A percentile compares a stretch with the other conserved stretches of the same genome.
These are phyloP conservation scores for Acanthisitta chloris DNA, from an alignment of 2,113 vertebrate genomes.

Conservation along the genomic window DNA sequence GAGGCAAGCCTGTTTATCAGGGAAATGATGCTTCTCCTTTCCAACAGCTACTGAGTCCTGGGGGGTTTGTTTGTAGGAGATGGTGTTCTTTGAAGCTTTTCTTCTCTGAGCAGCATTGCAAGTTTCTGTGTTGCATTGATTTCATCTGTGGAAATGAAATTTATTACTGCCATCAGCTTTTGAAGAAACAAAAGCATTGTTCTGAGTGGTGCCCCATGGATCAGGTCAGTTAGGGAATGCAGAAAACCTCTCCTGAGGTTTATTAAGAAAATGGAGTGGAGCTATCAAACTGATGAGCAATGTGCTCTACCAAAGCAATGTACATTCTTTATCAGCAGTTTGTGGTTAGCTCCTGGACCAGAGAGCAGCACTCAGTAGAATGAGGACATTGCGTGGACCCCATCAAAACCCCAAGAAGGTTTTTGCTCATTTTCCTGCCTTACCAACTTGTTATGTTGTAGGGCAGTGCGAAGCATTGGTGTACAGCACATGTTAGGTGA, in stretches of 20 bases:
- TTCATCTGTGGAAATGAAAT: not conserved
- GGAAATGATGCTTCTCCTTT: not conserved
- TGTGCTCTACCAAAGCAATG: not conserved
- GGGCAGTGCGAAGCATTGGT: fast-evolving
- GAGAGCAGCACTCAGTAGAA: not conserved
- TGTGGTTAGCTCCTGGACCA: not conserved
- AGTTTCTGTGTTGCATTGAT: not conserved
- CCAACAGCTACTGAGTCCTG: not conserved
- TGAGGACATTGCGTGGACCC: not conserved
- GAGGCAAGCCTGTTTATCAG: not conserved
- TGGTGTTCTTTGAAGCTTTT: not conserved
- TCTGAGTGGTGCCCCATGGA: not conserved
- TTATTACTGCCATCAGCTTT: not conserved
- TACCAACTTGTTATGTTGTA: fast-evolving
- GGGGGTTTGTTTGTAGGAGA: not conserved
- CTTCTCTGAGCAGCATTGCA: not conserved
- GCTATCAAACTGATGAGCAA: not conserved
- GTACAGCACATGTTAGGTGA: not conserved
- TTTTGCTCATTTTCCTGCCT: not conserved
- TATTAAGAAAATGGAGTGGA: not conserved
- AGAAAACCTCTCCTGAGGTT: not conserved
- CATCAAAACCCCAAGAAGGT: not conserved
- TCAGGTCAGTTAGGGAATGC: not conserved
- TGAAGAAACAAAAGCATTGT: not conserved
- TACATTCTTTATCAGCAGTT: not conserved